Percentiles rank a stretch among this genome's conserved stretches.
Conservation (phyloP, 2,888 invertebrate species). For the Chaitophorus viminalis region DNA sequence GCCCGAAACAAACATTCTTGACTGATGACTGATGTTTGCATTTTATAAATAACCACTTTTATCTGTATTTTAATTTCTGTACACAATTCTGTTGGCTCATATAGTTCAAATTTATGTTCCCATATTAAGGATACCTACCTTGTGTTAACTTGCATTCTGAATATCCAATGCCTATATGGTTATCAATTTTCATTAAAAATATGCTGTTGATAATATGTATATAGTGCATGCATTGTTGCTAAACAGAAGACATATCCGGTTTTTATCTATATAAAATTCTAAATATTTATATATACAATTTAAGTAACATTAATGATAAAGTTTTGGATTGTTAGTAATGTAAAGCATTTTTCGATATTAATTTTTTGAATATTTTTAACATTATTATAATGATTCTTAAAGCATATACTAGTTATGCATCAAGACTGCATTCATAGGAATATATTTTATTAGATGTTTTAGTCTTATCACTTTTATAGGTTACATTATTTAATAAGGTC, state of each 20-base stretch:
- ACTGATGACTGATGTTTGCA: neutral
- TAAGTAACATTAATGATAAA: neutral
- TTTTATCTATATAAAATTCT: neutral
- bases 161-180: neutral
- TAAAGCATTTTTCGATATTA: neutral
- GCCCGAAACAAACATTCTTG: slow-evolving; percentile 7
- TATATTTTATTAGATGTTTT: neutral
- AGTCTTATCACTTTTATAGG: slow-evolving; percentile 1
- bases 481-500: slow-evolving; percentile 34
- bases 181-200: slow-evolving; percentile 41
- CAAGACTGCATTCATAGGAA: neutral
- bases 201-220: neutral
- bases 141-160: too few relatives aligned
- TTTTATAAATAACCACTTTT: neutral
- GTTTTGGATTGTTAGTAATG: neutral
- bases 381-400: neutral
- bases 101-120: too few relatives aligned
- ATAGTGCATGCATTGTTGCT: neutral
- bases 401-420: neutral
- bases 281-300: neutral
- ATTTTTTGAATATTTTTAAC: neutral
- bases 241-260: neutral
- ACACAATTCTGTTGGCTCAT: neutral
- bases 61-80: neutral
- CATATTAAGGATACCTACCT: too few relatives aligned